Percentiles rank a stretch among this genome's conserved stretches.
Evolutionary conservation across 2,797 vertebrate species (phyloP).

Genomic region (Pteronotus mesoamericanus): DNA sequence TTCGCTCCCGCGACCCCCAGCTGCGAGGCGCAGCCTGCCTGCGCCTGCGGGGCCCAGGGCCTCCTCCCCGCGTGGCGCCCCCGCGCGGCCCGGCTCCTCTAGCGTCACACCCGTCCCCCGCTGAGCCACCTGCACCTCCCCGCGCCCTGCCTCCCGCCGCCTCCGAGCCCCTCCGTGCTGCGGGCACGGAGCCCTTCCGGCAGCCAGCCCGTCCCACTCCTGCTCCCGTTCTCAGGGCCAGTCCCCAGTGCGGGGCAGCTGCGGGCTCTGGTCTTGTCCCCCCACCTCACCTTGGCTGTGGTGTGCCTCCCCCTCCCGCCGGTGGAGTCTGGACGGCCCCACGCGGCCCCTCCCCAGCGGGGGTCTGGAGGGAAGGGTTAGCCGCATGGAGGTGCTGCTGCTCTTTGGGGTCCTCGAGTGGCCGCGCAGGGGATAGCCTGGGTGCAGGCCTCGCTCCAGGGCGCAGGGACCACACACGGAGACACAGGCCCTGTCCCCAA

Average conservation of each 20-base stretch:
- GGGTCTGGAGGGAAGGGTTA: neutral
- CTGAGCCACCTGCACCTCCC: neutral
- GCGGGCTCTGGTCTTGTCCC: neutral
- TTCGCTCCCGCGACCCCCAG: fast-evolving
- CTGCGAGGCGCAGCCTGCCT: neutral
- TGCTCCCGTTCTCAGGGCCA: neutral
- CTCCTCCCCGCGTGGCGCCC: fast-evolving
- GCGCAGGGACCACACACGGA: neutral
- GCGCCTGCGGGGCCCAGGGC: neutral
- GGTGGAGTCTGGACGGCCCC: neutral
- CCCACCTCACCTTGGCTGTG: neutral
- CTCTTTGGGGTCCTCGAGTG: neutral
- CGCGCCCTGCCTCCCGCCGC: neutral
- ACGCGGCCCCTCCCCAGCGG: neutral
- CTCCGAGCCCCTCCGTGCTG: neutral
- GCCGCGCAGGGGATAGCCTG: neutral
- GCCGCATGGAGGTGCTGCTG: fast-evolving
- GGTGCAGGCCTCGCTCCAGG: neutral
- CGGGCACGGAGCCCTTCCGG: too few species aligned
- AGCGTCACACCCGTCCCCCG: too few species aligned
- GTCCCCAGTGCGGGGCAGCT: neutral
- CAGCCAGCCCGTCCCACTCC: neutral
- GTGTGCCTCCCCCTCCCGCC: neutral
- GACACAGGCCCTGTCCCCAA: neutral
- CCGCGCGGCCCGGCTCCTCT: neutral